Conservation (phyloP, 2,113 vertebrate genomes). For the Salvelinus alpinus region DNA sequence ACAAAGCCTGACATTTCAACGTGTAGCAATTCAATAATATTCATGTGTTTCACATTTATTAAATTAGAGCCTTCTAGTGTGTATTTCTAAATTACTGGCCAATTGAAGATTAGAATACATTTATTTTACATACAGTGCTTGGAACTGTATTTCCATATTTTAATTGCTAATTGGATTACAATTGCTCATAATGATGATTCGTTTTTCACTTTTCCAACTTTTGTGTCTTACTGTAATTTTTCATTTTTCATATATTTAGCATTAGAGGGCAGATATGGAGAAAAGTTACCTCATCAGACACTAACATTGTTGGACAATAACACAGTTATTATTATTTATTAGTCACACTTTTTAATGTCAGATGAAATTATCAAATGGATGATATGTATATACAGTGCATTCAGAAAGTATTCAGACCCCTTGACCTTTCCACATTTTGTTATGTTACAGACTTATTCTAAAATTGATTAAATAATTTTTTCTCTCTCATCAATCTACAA, state of each 20-base stretch:
- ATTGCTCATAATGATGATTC: not conserved
- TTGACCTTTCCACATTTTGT: too few relatives aligned
- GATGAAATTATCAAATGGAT: not conserved
- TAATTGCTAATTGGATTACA: not conserved
- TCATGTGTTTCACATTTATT: not conserved
- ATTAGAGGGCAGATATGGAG: not conserved
- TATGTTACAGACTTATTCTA: too few relatives aligned
- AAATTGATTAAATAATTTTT: too few relatives aligned
- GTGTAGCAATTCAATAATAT: not conserved
- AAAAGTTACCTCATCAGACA: not conserved
- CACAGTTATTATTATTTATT: not conserved
- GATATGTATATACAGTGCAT: not conserved
- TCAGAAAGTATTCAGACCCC: too few relatives aligned
- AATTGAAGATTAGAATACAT: not conserved
- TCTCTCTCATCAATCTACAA: too few relatives aligned
- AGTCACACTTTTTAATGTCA: not conserved
- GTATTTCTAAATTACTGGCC: constrained; percentile 1
- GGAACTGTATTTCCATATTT: not conserved
- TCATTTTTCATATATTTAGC: not conserved
- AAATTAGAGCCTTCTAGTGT: not conserved
- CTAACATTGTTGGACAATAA: not conserved
- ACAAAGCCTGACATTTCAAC: not conserved
- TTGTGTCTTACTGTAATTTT: not conserved
- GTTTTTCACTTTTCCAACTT: not conserved
- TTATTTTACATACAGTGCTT: not conserved